phyloP scores from a whole-genome alignment of 2,113 vertebrate species.

The Bufo bufo region DNA sequence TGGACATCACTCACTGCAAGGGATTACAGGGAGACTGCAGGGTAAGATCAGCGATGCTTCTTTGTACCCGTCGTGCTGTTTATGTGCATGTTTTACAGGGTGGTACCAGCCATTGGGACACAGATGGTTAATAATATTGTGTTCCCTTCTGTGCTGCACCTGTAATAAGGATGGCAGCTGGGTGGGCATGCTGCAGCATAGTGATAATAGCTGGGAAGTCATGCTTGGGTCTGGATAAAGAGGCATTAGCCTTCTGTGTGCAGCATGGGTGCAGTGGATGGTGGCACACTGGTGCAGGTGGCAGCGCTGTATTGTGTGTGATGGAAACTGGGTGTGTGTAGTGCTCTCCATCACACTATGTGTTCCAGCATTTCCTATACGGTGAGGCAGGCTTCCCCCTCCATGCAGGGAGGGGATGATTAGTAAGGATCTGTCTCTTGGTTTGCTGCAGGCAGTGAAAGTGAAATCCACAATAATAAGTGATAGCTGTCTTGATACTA shows the following conservation, averaged over 20 bases:
- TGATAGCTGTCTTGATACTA: too few species aligned
- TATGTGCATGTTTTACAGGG: neutral
- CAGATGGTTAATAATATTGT: neutral
- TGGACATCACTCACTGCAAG: slow-evolving; percentile 32
- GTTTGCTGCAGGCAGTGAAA: too few species aligned
- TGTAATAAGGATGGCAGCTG: neutral
- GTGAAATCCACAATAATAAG: too few species aligned
- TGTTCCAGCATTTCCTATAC: too few species aligned
- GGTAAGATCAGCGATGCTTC: slow-evolving; percentile 44
- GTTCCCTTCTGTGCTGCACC: neutral
- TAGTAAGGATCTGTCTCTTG: too few species aligned
- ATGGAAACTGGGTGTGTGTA: slow-evolving; percentile 43
- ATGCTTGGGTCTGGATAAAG: neutral
- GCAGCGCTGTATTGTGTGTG: neutral
- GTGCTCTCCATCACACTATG: neutral
- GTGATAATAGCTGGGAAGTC: neutral
- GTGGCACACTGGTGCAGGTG: neutral
- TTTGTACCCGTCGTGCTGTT: neutral
- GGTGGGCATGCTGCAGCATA: slow-evolving; percentile 29
- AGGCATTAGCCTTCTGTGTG: neutral
- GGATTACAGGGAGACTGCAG: slow-evolving; percentile 12
- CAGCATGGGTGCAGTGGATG: neutral
- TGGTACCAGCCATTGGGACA: neutral
- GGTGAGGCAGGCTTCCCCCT: too few species aligned
- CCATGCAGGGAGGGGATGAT: too few species aligned